Evolutionary conservation across 2,888 invertebrate genomes (phyloP), one percentile per base, ranked within the genome.

Genomic region (Lapara coniferarum): DNA sequence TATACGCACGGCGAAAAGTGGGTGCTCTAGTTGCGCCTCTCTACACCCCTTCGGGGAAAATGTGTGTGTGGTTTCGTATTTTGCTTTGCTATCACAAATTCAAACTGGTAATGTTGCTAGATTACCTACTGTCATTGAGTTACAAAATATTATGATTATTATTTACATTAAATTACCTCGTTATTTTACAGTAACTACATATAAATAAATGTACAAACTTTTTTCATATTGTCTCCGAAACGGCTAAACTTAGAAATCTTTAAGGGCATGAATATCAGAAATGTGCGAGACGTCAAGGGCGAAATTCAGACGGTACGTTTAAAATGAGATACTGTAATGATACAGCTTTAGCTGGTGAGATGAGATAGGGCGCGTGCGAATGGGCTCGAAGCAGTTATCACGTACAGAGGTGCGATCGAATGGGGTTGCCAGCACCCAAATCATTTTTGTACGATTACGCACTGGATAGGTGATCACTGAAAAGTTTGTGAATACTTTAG

Each of bases 351-450:
- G 51, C 71, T 73, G 69, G 72, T 71, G 75, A 76, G 74, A 78
- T 74, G 74, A 80, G 84, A 81, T 80, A 77, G 74, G 77, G 78
- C 77, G 79, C 85, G 85, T 85, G 83, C 77, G 75, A 83, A 85
- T 75, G 77, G 75, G 75, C 73, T 72, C 69, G 70, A 67, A 75
- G 78, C 79, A 78, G 81, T 87, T 85, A 80, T 72, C 84, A 87
- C 86, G 87, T 87, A 81, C 73, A 71, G 71, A 77, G 77, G 79
- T 80, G 78, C 75, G 70, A 77, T 74, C 77, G 77, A 77, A 71
- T 69, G 66, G 68, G 44, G 52, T 63, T 53, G 68, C 51, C 68
- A 19, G 58, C 67, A 74, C 74, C 72, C 69, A 73, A 72, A 70
- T 71, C 66, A 71, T 67, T 69, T 69, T 59, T 37, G 51, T 19